Base-by-base conservation (phyloP, 1,140 invertebrate genomes). In the Melanaphis sacchari region DNA sequence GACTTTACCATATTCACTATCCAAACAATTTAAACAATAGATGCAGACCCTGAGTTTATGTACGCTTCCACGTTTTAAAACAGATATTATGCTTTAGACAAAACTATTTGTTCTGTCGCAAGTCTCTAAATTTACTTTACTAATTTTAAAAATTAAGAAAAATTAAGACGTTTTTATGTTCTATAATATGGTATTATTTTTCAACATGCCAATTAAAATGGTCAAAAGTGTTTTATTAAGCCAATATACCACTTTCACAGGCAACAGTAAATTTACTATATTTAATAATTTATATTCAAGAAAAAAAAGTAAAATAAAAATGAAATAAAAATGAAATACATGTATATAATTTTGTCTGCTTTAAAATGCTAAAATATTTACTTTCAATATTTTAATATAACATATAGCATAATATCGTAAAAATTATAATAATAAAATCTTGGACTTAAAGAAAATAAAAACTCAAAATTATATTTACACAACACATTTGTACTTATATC, bases 291-390 rank as follows among this genome's bases (percentile, higher is more conserved):
- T 76, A 76, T 76, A 76, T 76, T n/a, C 15, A 36, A n/a, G 5
- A n/a, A n/a, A 76, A n/a, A 18, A 76, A 76, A n/a, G n/a, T n/a
- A n/a, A 76, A 76, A 76, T 76, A 76, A n/a, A n/a, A 76, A n/a
- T n/a, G 0, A 76, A 76, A 76, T 76, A 76, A n/a, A n/a, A 76
- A n/a, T n/a, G 0, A 6, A 6, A 5, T 66, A 66, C 9, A 31
- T 66, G 26, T 66, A 31, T 31, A 31, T 31, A 66, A 18, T 36
- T n/a, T 76, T 36, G 5, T 76, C 59, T 6, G 59, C 4, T n/a
- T n/a, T n/a, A n/a, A n/a, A 66, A 66, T 59, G 2, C 31, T 59
- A n/a, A n/a, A n/a, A n/a, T 76, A 2, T 76, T 11, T 76, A 76
- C 31, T 76, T n/a, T 76, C 15, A 76, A 76, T 21, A 54, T 2